A percentile compares a stretch with the other conserved stretches of the same genome.
Evolutionary conservation across 2,888 invertebrate genomes (phyloP).

Genomic region (Drosophila diplacantha): DNA sequence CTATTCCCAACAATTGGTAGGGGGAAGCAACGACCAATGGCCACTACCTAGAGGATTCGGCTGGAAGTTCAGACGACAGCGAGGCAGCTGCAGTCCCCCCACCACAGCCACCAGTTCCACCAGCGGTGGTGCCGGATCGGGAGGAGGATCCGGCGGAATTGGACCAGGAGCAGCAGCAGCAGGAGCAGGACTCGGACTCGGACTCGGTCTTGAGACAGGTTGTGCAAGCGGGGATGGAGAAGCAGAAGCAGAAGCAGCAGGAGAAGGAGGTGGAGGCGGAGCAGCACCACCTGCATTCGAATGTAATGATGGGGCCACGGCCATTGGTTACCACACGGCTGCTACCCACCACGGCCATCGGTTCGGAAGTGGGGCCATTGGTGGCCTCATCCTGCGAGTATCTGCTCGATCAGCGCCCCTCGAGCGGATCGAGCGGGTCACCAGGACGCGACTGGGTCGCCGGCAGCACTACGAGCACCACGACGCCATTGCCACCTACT

Average conservation of each 20-base stretch:
- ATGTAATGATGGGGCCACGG: conserved; percentile 63
- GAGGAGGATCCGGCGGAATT: conserved; percentile 31
- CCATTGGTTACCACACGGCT: conserved; percentile 61
- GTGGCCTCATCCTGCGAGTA: conserved; percentile 75
- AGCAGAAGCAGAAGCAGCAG: conserved; percentile 44
- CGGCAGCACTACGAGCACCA: conserved; percentile 1
- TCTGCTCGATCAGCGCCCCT: conserved; percentile 74
- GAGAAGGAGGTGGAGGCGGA: conserved; percentile 27
- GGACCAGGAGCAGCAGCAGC: conserved; percentile 36
- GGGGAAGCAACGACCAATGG: conserved; percentile 79
- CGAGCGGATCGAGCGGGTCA: conserved; percentile 43
- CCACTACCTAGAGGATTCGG: conserved; percentile 78
- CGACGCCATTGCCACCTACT: conserved; percentile 10
- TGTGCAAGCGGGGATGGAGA: conserved; percentile 9
- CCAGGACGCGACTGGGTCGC: conserved; percentile 25
- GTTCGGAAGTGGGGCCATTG: conserved; percentile 26
- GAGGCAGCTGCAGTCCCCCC: conserved; percentile 51
- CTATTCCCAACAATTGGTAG: conserved; percentile 79
- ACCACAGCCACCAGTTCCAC: conserved; percentile 18
- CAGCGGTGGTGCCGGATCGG: conserved; percentile 35
- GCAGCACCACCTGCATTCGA: conserved; percentile 57
- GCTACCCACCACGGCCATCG: conserved; percentile 65
- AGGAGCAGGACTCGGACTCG: conserved; percentile 40
- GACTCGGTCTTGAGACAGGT: conserved; percentile 6
- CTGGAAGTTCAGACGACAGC: conserved; percentile 77